Conservation (phyloP, 2,888 invertebrate genomes). For the Nephrocerus scutellatus region DNA sequence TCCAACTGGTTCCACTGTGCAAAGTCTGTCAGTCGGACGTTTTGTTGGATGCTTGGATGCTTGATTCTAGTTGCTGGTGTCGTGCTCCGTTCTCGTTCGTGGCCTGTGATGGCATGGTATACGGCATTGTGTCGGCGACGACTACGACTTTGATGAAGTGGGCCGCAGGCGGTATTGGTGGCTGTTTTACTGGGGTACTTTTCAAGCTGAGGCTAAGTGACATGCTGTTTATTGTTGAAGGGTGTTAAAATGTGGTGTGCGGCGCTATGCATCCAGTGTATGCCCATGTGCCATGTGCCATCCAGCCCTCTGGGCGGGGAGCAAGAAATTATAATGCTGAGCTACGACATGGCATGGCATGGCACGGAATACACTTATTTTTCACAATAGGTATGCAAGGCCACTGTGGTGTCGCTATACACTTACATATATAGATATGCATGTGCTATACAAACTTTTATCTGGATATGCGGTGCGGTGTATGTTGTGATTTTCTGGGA, state of each 20-base stretch:
- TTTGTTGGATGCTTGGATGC: too few relatives aligned
- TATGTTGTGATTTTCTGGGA: slow-evolving; percentile 39
- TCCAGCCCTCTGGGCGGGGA: too few relatives aligned
- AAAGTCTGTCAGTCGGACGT: too few relatives aligned
- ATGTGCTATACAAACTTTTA: slow-evolving; percentile 29
- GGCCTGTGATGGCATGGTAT: slow-evolving; percentile 24
- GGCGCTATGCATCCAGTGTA: slow-evolving; percentile 30
- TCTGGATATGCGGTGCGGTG: slow-evolving; percentile 36
- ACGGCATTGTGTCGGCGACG: slow-evolving; percentile 29
- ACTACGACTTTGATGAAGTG: slow-evolving; percentile 5
- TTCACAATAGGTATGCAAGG: neutral
- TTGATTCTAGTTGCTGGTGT: too few relatives aligned
- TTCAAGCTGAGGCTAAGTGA: slow-evolving; percentile 47
- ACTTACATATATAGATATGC: neutral
- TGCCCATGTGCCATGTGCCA: slow-evolving; percentile 20
- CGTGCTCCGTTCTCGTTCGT: slow-evolving; percentile 19
- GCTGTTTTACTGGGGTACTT: slow-evolving; percentile 29
- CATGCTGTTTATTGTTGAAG: slow-evolving; percentile 48
- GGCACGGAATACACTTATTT: slow-evolving; percentile 10
- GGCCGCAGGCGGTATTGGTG: slow-evolving; percentile 11
- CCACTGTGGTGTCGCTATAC: too few relatives aligned
- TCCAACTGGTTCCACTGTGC: too few relatives aligned
- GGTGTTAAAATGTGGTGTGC: slow-evolving; percentile 46
- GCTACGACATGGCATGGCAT: slow-evolving; percentile 19
- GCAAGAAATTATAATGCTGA: slow-evolving; percentile 40